A percentile compares a stretch with the other conserved stretches of the same genome.
Evolutionary conservation across 1,140 invertebrate genomes (phyloP).

Genomic region (Drosophila sechellia): DNA sequence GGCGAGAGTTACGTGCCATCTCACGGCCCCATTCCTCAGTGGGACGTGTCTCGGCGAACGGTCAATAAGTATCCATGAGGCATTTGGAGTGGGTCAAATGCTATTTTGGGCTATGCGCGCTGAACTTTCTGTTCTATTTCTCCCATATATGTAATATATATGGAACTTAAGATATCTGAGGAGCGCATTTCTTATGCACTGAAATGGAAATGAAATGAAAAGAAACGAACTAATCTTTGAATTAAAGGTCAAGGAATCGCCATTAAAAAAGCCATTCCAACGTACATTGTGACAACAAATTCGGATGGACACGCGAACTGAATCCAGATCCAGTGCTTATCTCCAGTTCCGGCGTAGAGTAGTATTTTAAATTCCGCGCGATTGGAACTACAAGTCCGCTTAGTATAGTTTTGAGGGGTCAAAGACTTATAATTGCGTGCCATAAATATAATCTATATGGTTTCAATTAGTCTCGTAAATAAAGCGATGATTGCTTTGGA

Average conservation of each 20-base stretch:
- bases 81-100: conserved; percentile 54
- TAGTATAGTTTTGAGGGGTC: conserved; percentile 5
- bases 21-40: conserved; percentile 17
- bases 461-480: not conserved
- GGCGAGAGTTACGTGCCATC: conserved; percentile 19
- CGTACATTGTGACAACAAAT: conserved; percentile 26
- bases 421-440: not conserved
- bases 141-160: not conserved
- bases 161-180: too few relatives aligned
- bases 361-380: conserved; percentile 15
- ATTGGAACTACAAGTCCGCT: conserved; percentile 22
- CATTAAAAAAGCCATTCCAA: not conserved
- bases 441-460: conserved; percentile 5
- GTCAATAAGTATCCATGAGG: conserved; percentile 15
- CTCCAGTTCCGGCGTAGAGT: conserved; percentile 22
- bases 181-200: not conserved
- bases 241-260: conserved; percentile 28
- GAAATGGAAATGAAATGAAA: too few relatives aligned
- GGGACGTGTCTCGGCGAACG: conserved; percentile 6
- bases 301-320: conserved; percentile 23
- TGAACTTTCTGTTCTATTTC: conserved; percentile 9
- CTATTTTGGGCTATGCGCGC: conserved; percentile 46
- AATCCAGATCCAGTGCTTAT: conserved; percentile 25
- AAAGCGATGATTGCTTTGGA: not conserved
- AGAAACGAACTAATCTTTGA: conserved; percentile 3